phyloP scores from a whole-genome alignment of 2,113 vertebrate species.

The Gracilinanus agilis region DNA sequence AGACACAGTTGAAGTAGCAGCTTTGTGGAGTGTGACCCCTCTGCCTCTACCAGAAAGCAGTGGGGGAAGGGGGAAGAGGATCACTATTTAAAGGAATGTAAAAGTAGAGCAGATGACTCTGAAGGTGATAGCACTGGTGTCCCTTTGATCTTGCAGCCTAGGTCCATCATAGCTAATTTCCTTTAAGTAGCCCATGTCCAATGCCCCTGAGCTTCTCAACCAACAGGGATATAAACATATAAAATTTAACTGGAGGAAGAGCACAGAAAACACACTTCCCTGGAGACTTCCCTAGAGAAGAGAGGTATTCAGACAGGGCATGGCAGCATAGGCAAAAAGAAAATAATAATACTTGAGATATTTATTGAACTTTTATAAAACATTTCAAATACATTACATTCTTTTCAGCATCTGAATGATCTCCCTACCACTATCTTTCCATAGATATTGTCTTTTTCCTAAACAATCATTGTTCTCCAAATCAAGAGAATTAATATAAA shows the following conservation, averaged over 20 bases:
- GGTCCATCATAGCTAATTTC: neutral
- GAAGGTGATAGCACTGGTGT: neutral
- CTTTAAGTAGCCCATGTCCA: neutral
- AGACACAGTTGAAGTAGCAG: slow-evolving; percentile 3
- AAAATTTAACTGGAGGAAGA: neutral
- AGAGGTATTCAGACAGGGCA: neutral
- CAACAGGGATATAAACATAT: neutral
- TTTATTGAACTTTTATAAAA: neutral
- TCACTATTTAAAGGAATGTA: neutral
- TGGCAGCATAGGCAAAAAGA: neutral
- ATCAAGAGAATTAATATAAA: neutral
- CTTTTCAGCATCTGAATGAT: neutral
- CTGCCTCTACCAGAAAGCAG: neutral
- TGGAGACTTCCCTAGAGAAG: neutral
- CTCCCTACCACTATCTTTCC: neutral
- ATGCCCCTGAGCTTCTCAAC: neutral
- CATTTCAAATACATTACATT: neutral
- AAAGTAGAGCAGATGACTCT: neutral
- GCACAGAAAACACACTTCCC: neutral
- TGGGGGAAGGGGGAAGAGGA: neutral
- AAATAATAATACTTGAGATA: neutral
- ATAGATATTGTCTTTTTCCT: neutral
- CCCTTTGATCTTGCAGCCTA: neutral
- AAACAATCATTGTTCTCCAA: neutral
- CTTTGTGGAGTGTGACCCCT: slow-evolving; percentile 1